Percentiles rank a stretch among this genome's conserved stretches.
Evolutionary conservation across 2,113 vertebrate genomes (phyloP).

Genomic region (Chlamydotis undulata): DNA sequence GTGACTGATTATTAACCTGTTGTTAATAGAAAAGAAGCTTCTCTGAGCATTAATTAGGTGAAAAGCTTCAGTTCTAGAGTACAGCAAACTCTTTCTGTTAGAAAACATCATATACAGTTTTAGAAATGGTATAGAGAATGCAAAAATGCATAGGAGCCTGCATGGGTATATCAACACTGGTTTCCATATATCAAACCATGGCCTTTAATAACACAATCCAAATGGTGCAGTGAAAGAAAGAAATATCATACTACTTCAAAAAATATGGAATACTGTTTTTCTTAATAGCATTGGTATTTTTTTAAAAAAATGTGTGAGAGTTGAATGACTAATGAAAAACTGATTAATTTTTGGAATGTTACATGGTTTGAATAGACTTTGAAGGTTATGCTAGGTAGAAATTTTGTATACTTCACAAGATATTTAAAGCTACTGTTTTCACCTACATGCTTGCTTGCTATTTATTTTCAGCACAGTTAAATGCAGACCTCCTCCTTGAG

Average conservation of each 20-base stretch:
- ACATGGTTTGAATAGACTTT: not conserved
- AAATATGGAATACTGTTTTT: not conserved
- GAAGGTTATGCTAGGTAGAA: not conserved
- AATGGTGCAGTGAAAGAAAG: not conserved
- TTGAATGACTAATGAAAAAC: not conserved
- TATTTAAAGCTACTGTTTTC: not conserved
- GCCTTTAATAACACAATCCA: not conserved
- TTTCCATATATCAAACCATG: not conserved
- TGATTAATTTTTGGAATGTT: rapidly evolving
- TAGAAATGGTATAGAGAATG: not conserved
- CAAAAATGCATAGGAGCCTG: rapidly evolving
- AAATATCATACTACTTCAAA: not conserved
- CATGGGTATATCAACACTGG: not conserved
- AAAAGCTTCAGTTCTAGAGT: not conserved
- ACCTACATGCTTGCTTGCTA: not conserved
- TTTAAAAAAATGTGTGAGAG: not conserved
- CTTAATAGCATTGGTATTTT: not conserved
- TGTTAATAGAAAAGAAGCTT: not conserved
- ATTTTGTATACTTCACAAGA: not conserved
- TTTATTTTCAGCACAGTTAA: not conserved
- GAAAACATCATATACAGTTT: not conserved
- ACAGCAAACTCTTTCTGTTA: not conserved
- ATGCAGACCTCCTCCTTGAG: not conserved
- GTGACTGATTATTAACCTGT: not conserved
- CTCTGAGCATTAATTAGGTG: not conserved